Evolutionary conservation across 1,140 invertebrate genomes (phyloP).

Genomic region (Steinernema khuongi): DNA sequence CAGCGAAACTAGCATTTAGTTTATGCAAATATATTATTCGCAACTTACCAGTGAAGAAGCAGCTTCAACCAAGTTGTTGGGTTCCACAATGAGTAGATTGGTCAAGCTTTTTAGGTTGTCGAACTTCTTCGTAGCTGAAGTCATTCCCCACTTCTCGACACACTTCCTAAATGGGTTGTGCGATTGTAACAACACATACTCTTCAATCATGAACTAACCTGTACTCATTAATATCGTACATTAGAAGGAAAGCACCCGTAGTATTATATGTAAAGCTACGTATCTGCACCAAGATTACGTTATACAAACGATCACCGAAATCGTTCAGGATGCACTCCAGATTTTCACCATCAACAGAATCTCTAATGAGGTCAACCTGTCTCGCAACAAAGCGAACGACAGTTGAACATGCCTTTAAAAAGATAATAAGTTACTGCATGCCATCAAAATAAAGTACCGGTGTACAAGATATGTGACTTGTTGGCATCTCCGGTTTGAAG

Average conservation of each 20-base stretch:
- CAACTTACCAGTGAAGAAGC: conserved; percentile 66
- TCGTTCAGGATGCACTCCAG: conserved; percentile 77
- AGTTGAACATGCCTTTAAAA: conserved; percentile 73
- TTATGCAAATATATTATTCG: not conserved
- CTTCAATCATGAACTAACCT: conserved; percentile 65
- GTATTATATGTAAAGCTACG: conserved; percentile 91
- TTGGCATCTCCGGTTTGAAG: conserved; percentile 80
- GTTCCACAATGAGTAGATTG: conserved; percentile 87
- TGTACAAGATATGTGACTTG: conserved; percentile 39
- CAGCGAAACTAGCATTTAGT: not conserved
- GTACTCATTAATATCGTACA: conserved; percentile 93
- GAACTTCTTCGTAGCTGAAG: conserved; percentile 77
- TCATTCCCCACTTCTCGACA: conserved; percentile 65
- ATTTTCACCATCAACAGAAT: conserved; percentile 87
- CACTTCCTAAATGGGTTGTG: conserved; percentile 64
- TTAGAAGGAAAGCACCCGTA: conserved; percentile 90
- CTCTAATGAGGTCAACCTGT: conserved; percentile 73
- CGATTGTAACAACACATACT: conserved; percentile 6
- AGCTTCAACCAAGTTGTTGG: conserved; percentile 89
- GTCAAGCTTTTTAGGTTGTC: conserved; percentile 89
- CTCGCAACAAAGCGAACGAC: conserved; percentile 78
- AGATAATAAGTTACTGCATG: conserved; percentile 29
- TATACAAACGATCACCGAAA: conserved; percentile 80
- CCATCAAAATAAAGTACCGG: conserved; percentile 13
- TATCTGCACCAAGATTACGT: conserved; percentile 89